Percentiles rank a stretch among this genome's conserved stretches.
These are phyloP conservation scores for Macaria liturata DNA, from an alignment of 2,888 invertebrate species.

Conservation along the genomic window DNA sequence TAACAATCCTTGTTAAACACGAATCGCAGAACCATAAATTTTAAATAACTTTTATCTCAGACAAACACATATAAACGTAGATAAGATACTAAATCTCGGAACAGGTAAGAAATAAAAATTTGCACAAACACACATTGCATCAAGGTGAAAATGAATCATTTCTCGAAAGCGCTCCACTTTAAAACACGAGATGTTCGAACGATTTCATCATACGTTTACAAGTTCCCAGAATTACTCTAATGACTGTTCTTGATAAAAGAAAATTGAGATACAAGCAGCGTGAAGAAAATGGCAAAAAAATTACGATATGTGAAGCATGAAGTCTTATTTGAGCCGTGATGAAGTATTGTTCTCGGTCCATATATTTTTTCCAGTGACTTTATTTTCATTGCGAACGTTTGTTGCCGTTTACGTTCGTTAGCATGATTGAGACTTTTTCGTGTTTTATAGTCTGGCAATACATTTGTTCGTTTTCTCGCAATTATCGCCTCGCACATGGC, in stretches of 20 bases:
- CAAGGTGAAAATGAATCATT: slow-evolving; percentile 2
- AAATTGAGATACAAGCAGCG: slow-evolving; percentile 17
- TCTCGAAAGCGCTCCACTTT: slow-evolving; percentile 6
- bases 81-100: too few relatives aligned
- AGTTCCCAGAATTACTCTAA: slow-evolving; percentile 17
- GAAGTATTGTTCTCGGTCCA: background rate
- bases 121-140: background rate
- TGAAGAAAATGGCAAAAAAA: slow-evolving; percentile 11
- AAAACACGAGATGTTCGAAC: slow-evolving; percentile 16
- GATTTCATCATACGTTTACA: slow-evolving; percentile 18
- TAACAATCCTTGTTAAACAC: too few relatives aligned
- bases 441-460: too few relatives aligned
- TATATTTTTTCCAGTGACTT: background rate
- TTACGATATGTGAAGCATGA: slow-evolving; percentile 2
- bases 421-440: too few relatives aligned
- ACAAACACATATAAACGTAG: too few relatives aligned
- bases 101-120: too few relatives aligned
- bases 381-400: too few relatives aligned
- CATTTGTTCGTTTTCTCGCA: too few relatives aligned
- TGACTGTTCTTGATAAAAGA: slow-evolving; percentile 18
- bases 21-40: too few relatives aligned
- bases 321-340: slow-evolving; percentile 1
- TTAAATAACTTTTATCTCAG: too few relatives aligned
- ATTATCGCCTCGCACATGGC: too few relatives aligned
- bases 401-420: too few relatives aligned